A percentile compares a stretch with the other conserved stretches of the same genome.
Evolutionary conservation across 1,140 invertebrate genomes (phyloP).

Genomic region (Apocrypta bakeri): DNA sequence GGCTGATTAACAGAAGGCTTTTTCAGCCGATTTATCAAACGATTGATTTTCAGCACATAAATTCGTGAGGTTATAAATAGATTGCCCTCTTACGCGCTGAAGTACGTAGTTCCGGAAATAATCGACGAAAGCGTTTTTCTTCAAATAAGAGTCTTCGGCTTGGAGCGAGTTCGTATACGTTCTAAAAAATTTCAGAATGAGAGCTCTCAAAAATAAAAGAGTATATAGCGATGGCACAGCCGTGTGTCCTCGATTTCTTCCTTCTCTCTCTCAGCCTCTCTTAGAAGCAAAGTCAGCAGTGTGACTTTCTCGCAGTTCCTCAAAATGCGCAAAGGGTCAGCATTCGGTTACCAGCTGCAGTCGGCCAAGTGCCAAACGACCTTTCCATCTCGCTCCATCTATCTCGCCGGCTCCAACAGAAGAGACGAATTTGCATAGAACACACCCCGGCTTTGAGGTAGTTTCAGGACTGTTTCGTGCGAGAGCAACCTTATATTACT

Average conservation of each 20-base stretch:
- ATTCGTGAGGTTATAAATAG: too few relatives aligned
- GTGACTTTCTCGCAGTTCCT: not conserved
- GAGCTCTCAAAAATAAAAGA: not conserved
- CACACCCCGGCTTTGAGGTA: slow-evolving; percentile 9
- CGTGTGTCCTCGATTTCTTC: not conserved
- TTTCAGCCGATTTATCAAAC: too few relatives aligned
- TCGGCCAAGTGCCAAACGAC: slow-evolving; percentile 18
- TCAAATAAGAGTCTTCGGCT: too few relatives aligned
- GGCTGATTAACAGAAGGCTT: too few relatives aligned
- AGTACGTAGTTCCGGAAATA: too few relatives aligned
- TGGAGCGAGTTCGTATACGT: too few relatives aligned
- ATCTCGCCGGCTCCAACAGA: not conserved
- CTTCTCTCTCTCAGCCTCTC: not conserved
- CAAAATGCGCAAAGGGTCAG: not conserved
- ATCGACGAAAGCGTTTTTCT: too few relatives aligned
- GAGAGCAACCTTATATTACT: slow-evolving; percentile 18
- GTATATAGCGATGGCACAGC: too few relatives aligned
- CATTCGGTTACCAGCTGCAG: not conserved
- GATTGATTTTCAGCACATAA: too few relatives aligned
- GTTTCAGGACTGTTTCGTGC: slow-evolving; percentile 4
- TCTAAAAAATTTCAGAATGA: not conserved
- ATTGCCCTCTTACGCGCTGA: too few relatives aligned
- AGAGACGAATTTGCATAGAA: slow-evolving; percentile 19
- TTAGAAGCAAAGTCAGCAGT: not conserved
- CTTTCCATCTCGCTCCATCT: not conserved